Evolutionary conservation across 2,113 vertebrate genomes (phyloP).

Genomic region (Lycocorax pyrrhopterus): DNA sequence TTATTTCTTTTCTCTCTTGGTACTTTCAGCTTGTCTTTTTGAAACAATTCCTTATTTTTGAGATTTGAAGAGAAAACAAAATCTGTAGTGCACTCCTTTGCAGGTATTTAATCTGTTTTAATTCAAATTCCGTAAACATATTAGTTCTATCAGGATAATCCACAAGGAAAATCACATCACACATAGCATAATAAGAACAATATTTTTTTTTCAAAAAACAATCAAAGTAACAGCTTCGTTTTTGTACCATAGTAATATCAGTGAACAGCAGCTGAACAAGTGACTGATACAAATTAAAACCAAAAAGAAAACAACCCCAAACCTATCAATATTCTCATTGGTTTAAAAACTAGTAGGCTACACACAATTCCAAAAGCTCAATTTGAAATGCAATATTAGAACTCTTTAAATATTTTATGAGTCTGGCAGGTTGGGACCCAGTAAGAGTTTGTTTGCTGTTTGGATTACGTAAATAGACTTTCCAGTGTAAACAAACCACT

Average conservation of each 20-base stretch:
- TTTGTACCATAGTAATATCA: conserved; percentile 28
- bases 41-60: background rate
- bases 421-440: background rate
- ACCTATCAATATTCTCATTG: background rate
- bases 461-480: background rate
- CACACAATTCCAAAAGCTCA: background rate
- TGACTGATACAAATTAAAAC: background rate
- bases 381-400: background rate
- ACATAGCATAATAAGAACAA: conserved; percentile 37
- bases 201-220: conserved; percentile 5
- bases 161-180: conserved; percentile 60
- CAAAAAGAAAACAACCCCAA: background rate
- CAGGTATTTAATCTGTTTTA: conserved; percentile 55
- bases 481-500: background rate
- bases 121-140: conserved; percentile 51
- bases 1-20: background rate
- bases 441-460: background rate
- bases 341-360: background rate
- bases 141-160: conserved; percentile 34
- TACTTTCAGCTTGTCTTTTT: background rate
- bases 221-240: conserved; percentile 23
- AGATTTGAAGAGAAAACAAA: background rate
- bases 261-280: conserved; percentile 67
- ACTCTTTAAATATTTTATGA: background rate
- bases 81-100: conserved; percentile 24